Evolutionary conservation across 2,888 invertebrate genomes (phyloP).

Genomic region (Odontothrips loti): DNA sequence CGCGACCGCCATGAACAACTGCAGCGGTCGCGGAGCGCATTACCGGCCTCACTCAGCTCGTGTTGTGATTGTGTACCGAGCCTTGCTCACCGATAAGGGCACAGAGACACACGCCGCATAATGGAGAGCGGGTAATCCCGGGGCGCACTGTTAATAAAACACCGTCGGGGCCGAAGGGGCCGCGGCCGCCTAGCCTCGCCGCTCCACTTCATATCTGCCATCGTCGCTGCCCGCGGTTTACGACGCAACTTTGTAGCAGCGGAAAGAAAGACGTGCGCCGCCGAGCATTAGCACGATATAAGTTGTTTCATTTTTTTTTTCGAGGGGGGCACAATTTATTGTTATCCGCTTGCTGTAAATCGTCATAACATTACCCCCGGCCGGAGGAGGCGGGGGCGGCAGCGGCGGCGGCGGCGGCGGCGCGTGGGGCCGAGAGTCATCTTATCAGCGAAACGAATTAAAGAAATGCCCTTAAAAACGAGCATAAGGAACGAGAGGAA

Average conservation of each 20-base stretch:
- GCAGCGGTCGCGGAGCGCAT: no score
- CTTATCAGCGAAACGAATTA: not conserved
- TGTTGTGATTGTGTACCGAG: no score
- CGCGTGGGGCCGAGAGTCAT: not conserved
- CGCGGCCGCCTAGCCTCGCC: not conserved
- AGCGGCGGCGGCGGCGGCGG: no score
- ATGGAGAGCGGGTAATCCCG: not conserved
- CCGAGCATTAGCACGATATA: constrained; percentile 11
- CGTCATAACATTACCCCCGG: not conserved
- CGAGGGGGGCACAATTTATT: not conserved
- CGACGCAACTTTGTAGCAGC: constrained; percentile 14
- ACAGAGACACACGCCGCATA: no score
- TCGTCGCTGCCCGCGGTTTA: not conserved
- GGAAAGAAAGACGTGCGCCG: not conserved
- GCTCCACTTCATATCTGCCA: not conserved
- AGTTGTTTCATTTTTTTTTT: not conserved
- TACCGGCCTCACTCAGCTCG: no score
- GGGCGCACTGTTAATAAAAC: not conserved
- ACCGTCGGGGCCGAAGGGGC: no score
- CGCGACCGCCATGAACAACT: not conserved
- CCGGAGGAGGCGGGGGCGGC: not conserved
- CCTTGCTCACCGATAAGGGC: no score
- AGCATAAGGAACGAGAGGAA: not conserved
- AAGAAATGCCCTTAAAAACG: not conserved
- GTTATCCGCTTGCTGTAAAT: not conserved